Evolutionary conservation across 2,888 invertebrate species (phyloP).

Genomic region (Scaptomyza reducta): DNA sequence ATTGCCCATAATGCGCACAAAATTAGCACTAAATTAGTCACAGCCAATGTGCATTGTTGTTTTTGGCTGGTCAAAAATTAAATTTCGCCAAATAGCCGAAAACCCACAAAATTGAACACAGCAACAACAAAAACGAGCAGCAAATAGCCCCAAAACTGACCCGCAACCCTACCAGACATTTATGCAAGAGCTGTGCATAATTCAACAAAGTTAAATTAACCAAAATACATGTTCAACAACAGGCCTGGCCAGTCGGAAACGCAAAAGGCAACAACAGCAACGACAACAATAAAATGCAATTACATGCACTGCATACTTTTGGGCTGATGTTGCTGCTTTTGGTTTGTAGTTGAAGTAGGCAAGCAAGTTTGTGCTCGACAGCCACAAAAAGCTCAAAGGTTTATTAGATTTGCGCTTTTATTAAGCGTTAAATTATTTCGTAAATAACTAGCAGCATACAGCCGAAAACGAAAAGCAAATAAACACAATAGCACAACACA

Average conservation of each 20-base stretch:
- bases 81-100: conserved; percentile 63
- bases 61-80: conserved; percentile 50
- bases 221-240: conserved; percentile 75
- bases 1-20: conserved; percentile 73
- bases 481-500: conserved; percentile 49
- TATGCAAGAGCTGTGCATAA: conserved; percentile 64
- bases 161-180: background rate
- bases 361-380: conserved; percentile 49
- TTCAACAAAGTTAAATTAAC: conserved; percentile 80
- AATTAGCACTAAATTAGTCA: conserved; percentile 78
- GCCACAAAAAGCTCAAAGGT: conserved; percentile 79
- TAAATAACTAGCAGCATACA: conserved; percentile 69
- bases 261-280: conserved; percentile 35
- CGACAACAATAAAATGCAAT: conserved; percentile 68
- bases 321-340: conserved; percentile 31
- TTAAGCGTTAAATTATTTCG: conserved; percentile 79
- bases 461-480: conserved; percentile 66
- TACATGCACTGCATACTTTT: conserved; percentile 73
- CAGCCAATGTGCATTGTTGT: conserved; percentile 47
- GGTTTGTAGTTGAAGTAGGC: conserved; percentile 12
- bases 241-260: conserved; percentile 55
- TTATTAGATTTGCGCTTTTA: conserved; percentile 78
- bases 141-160: conserved; percentile 6
- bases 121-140: background rate
- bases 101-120: conserved; percentile 9